Evolutionary conservation across 2,797 vertebrate genomes (phyloP), one percentile per base, ranked within the genome.

Genomic region (Sciurus carolinensis): DNA sequence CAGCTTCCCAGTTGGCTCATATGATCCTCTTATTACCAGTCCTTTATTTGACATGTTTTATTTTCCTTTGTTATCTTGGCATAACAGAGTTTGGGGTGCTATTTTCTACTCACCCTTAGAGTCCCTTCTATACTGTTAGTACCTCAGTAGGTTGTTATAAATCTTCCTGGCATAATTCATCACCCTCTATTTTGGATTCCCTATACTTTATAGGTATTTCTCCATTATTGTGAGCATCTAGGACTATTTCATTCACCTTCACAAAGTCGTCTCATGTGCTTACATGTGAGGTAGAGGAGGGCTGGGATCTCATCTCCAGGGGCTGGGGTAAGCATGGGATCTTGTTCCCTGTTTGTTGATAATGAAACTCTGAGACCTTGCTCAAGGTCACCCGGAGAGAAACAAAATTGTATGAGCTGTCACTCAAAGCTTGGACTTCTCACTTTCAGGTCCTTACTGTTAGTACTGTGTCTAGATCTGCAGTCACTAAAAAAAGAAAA

Each of bases 111-210:
- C n/a, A 44, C 87, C 72, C 30, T 73, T 50, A 82, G 54, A 87
- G 85, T 66, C 44, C 44, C 50, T 77, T 69, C 44, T 72, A 84
- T 66, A 62, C 81, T 11, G 20, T 71, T 69, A 79, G 69, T 62
- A 77, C 54, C 82, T 91, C 39, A 7, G 66, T 39, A 44, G 72
- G 72, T 8, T 90, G 72, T 82, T 80, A 42, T 36, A 47, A 1
- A 22, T 88, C 76, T 64, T 92, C 52, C 62, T 75, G 91, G 36
- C 30, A 76, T 69, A 94, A 82, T 87, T 76, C 84, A 89, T 93
- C 54, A 75, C 28, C 36, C 14, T 75, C 39, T 87, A 73, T 71
- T 94, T 28, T 66, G 24, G 83, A 69, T 79, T 15, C 69, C 87
- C 72, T 64, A 42, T 11, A 72, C 28, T 44, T 96, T 75, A 66